phyloP scores from a whole-genome alignment of 2,113 vertebrate genomes.

The Phodopus roborovskii region DNA sequence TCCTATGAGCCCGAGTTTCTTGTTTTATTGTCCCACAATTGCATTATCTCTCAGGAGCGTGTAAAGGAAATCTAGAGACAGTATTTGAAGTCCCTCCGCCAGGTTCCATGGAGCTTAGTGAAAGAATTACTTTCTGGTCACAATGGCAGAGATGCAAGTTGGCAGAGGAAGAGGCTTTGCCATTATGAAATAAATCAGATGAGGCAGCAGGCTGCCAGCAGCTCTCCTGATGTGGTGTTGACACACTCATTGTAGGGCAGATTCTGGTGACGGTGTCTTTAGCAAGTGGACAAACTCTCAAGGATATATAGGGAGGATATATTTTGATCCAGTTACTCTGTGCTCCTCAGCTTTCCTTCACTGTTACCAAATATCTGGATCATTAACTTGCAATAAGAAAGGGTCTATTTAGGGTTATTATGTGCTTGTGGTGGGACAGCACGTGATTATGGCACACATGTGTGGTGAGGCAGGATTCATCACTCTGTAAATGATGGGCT shows the following conservation, averaged over 20 bases:
- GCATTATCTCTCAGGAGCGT: neutral
- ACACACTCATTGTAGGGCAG: fast-evolving
- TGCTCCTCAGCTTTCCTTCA: neutral
- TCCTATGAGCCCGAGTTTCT: neutral
- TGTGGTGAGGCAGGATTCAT: neutral
- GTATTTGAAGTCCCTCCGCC: neutral
- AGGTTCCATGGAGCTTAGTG: neutral
- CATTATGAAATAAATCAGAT: neutral
- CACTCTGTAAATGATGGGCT: too few species aligned
- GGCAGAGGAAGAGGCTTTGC: neutral
- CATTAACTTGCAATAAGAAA: neutral
- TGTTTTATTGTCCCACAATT: too few species aligned
- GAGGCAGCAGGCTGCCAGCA: fast-evolving
- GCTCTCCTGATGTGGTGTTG: fast-evolving
- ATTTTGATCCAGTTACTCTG: too few species aligned
- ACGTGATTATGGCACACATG: neutral
- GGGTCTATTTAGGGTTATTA: neutral
- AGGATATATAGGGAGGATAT: fast-evolving
- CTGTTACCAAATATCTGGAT: neutral
- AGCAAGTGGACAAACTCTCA: fast-evolving
- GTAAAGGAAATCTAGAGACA: neutral
- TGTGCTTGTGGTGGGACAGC: neutral
- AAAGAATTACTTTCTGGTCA: neutral
- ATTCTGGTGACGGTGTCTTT: neutral
- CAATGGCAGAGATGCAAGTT: neutral